phyloP scores from a whole-genome alignment of 2,888 invertebrate genomes.

The Tachina fera region DNA sequence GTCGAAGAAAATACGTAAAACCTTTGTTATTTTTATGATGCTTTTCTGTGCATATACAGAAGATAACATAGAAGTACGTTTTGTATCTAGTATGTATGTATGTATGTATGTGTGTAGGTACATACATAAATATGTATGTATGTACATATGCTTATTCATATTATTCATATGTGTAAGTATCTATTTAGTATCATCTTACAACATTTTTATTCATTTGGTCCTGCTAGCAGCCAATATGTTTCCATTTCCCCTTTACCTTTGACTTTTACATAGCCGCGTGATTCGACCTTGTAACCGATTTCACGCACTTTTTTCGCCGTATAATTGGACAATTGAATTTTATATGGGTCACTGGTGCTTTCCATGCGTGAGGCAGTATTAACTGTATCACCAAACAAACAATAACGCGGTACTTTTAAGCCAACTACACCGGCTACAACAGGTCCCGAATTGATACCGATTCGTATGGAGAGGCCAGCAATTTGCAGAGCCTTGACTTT shows the following conservation, averaged over 20 bases:
- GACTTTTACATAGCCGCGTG: slow-evolving; percentile 89
- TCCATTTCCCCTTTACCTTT: slow-evolving; percentile 96
- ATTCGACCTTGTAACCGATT: slow-evolving; percentile 87
- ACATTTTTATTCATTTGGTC: slow-evolving; percentile 78
- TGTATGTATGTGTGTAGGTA: not conserved
- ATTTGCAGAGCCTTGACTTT: slow-evolving; percentile 87
- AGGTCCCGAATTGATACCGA: slow-evolving; percentile 92
- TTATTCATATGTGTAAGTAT: not conserved
- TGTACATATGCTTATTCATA: no score
- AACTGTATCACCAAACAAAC: slow-evolving; percentile 95
- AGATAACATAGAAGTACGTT: not conserved
- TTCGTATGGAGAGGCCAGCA: slow-evolving; percentile 85
- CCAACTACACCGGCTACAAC: slow-evolving; percentile 95
- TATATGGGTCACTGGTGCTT: slow-evolving; percentile 86
- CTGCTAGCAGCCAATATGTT: slow-evolving; percentile 90
- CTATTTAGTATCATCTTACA: not conserved
- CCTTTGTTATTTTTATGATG: not conserved
- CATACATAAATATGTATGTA: not conserved
- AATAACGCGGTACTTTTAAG: slow-evolving; percentile 90
- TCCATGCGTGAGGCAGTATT: slow-evolving; percentile 97
- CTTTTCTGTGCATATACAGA: not conserved
- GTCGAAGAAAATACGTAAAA: not conserved
- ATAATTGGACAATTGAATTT: slow-evolving; percentile 89
- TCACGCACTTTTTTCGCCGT: slow-evolving; percentile 88
- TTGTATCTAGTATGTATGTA: not conserved